phyloP scores from a whole-genome alignment of 37 sponge, comb jelly and placozoan species.

The Chondrilla cf. caribensis region DNA sequence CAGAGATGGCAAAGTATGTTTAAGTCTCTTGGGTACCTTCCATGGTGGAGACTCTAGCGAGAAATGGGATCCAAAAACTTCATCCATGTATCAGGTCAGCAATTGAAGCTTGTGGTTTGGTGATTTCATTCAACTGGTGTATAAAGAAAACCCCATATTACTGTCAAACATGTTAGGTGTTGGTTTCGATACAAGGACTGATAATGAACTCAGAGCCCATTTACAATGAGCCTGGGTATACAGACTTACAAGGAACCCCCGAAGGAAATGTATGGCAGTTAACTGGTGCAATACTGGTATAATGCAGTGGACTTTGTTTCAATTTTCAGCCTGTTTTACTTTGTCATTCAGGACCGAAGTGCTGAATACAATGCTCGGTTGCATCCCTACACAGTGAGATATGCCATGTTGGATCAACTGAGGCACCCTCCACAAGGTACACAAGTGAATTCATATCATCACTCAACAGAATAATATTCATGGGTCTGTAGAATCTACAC shows the following conservation, averaged over 20 bases:
- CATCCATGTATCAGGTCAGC: slow-evolving; percentile 66
- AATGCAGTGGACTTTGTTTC: not conserved
- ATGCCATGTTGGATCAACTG: slow-evolving; percentile 84
- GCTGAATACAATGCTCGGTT: slow-evolving; percentile 68
- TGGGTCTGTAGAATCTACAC: too few relatives aligned
- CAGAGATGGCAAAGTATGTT: slow-evolving; percentile 94
- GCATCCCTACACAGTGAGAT: slow-evolving; percentile 67
- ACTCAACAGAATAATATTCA: not conserved
- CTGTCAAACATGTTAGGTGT: slow-evolving; percentile 42
- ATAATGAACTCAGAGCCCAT: slow-evolving; percentile 89
- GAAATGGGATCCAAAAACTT: slow-evolving; percentile 82
- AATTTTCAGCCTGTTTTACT: not conserved
- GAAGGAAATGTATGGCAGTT: slow-evolving; percentile 68
- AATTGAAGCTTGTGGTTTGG: not conserved
- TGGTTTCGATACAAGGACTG: slow-evolving; percentile 86
- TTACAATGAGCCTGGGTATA: slow-evolving; percentile 95
- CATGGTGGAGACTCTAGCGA: slow-evolving; percentile 90
- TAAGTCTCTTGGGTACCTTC: slow-evolving; percentile 93
- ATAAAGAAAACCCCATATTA: too few relatives aligned
- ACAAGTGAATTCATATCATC: not conserved
- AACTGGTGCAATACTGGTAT: not conserved
- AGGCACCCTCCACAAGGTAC: slow-evolving; percentile 78
- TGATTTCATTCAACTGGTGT: too few relatives aligned
- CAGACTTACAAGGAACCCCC: slow-evolving; percentile 65
- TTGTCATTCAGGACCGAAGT: slow-evolving; percentile 51